These are phyloP conservation scores for Rhopalosiphum nymphaeae DNA, from an alignment of 2,888 invertebrate genomes.

Conservation along the genomic window DNA sequence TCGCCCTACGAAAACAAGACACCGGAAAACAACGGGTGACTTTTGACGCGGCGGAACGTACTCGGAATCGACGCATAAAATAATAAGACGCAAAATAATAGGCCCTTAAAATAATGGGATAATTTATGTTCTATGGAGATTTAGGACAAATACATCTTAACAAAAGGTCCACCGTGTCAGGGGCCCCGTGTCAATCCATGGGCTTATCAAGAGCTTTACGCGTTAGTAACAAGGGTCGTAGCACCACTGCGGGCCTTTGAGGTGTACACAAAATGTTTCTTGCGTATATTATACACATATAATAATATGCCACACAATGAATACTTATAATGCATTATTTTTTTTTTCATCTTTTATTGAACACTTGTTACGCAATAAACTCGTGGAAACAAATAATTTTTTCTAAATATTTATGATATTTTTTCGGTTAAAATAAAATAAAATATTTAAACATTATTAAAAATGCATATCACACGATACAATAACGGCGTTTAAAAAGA, in stretches of 20 bases:
- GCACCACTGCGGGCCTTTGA: background rate
- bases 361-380: background rate
- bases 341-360: background rate
- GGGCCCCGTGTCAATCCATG: background rate
- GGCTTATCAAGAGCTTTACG: conserved; percentile 40
- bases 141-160: background rate
- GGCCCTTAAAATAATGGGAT: conserved; percentile 46
- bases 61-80: background rate
- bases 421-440: background rate
- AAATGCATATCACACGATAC: background rate
- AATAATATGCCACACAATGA: background rate
- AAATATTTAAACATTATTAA: background rate
- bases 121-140: background rate
- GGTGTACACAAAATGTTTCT: background rate
- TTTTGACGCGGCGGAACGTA: background rate
- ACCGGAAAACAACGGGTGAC: background rate
- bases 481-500: background rate
- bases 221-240: conserved; percentile 21
- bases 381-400: background rate
- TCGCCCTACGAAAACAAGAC: background rate
- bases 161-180: conserved; percentile 27
- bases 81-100: conserved; percentile 35
- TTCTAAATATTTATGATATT: background rate
- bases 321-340: background rate
- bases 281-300: background rate